Percentiles rank a stretch among this genome's conserved stretches.
phyloP scores from a whole-genome alignment of 2,797 vertebrate species.

The Potorous gilbertii region DNA sequence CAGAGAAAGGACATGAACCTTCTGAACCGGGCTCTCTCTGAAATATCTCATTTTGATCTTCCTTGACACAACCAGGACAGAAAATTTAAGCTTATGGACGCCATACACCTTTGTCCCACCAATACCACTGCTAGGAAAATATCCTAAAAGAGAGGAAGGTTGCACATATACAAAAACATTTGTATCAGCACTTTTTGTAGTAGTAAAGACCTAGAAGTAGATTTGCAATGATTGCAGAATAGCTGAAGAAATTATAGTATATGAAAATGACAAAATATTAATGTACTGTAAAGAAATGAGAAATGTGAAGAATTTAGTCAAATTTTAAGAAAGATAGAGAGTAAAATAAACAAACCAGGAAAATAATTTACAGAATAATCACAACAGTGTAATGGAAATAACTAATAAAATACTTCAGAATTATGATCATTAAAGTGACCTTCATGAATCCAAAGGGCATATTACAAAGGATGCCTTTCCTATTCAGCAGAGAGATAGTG shows the following conservation, averaged over 20 bases:
- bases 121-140: background rate
- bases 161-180: background rate
- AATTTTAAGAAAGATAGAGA: background rate
- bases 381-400: background rate
- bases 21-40: background rate
- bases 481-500: background rate
- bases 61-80: background rate
- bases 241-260: background rate
- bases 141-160: background rate
- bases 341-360: background rate
- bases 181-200: background rate
- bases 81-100: background rate
- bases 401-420: background rate
- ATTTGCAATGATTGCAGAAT: background rate
- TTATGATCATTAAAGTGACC: background rate
- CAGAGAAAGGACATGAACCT: background rate
- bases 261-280: background rate
- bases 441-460: background rate
- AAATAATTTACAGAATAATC: background rate
- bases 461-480: background rate
- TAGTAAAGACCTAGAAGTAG: background rate
- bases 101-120: conserved; percentile 7
- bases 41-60: background rate
- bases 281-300: background rate
- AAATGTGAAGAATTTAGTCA: background rate